phyloP scores from a whole-genome alignment of 2,888 invertebrate genomes.

The Drosophila kuntzei region DNA sequence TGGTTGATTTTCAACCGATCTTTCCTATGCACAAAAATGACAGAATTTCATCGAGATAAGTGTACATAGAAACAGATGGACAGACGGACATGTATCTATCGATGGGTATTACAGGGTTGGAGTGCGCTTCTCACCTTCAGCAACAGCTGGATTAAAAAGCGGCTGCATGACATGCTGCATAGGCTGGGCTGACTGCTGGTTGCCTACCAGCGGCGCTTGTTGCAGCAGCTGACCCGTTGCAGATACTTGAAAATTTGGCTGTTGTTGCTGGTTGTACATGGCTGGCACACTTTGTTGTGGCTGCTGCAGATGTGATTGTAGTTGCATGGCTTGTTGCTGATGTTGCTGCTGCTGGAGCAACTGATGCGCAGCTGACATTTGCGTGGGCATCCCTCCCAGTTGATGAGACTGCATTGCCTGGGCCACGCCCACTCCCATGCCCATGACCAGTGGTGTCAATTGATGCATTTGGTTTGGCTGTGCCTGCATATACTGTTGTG shows the following conservation, averaged over 20 bases:
- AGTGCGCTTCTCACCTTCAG: constrained; percentile 59
- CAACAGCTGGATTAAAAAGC: constrained; percentile 62
- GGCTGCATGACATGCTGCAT: constrained; percentile 74
- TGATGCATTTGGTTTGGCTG: constrained; percentile 70
- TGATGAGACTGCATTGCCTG: constrained; percentile 60
- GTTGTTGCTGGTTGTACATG: constrained; percentile 68
- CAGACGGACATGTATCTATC: neutral
- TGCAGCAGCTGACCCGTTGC: constrained; percentile 70
- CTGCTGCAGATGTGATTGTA: constrained; percentile 62
- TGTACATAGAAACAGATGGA: neutral
- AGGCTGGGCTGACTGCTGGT: constrained; percentile 61
- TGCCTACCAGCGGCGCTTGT: constrained; percentile 55
- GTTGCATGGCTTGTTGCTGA: constrained; percentile 54
- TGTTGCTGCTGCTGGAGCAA: constrained; percentile 62
- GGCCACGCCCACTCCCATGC: constrained; percentile 43
- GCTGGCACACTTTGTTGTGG: constrained; percentile 49
- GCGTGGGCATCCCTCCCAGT: constrained; percentile 35
- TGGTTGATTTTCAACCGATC: no score
- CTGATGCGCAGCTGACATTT: constrained; percentile 56
- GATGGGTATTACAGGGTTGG: neutral
- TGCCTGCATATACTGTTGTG: constrained; percentile 60
- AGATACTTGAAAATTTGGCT: constrained; percentile 51
- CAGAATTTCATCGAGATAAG: no score
- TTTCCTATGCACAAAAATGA: no score
- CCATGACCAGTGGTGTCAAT: constrained; percentile 59